Conservation (phyloP, 1,140 invertebrate species). For the Anastrepha obliqua region DNA sequence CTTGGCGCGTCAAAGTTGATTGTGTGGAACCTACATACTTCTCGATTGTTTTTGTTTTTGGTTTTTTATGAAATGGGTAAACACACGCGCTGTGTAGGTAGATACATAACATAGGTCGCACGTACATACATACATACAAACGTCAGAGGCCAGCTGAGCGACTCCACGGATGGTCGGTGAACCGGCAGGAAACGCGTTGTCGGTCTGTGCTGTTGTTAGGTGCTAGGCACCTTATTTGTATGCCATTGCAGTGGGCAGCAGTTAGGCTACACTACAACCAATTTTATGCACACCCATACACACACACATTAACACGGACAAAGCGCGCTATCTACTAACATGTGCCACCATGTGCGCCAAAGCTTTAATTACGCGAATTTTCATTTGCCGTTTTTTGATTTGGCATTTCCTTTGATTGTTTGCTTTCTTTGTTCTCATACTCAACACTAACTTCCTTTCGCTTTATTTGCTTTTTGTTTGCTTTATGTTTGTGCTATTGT, state of each 20-base stretch:
- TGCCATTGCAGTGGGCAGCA: not conserved
- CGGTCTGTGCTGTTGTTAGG: not conserved
- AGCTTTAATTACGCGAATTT: constrained; percentile 9
- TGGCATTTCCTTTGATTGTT: constrained; percentile 12
- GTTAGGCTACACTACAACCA: not conserved
- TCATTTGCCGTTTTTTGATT: not conserved
- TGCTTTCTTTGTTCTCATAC: not conserved
- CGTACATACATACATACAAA: not conserved
- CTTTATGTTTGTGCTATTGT: not conserved
- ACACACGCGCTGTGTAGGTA: not conserved
- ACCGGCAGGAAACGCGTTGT: constrained; percentile 1
- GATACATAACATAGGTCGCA: not conserved
- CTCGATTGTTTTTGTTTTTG: no score
- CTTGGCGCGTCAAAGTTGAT: not conserved
- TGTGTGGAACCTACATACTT: no score
- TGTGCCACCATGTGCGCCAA: not conserved
- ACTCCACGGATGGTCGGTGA: not conserved
- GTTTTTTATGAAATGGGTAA: no score
- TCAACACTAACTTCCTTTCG: not conserved
- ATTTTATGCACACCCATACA: not conserved
- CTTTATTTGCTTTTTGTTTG: not conserved
- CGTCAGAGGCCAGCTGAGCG: not conserved
- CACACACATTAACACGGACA: not conserved
- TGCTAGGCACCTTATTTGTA: not conserved
- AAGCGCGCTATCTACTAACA: not conserved